Evolutionary conservation across 2,888 invertebrate genomes (phyloP).

Genomic region (Holacanthella duospinosa): DNA sequence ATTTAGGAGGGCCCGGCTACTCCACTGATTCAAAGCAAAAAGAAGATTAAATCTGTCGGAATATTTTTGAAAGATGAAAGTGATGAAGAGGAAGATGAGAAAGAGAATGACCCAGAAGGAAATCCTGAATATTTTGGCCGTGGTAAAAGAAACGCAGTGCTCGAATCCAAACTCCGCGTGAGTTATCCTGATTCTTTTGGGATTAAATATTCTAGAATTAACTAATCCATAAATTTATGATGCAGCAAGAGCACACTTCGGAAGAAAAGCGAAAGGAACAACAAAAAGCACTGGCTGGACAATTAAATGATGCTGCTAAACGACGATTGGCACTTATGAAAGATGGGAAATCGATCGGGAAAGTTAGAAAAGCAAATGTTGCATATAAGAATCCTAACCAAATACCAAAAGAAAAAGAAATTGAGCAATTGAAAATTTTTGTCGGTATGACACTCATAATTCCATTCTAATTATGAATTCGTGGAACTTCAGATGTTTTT

Average conservation of each 20-base stretch:
- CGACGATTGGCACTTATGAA: conserved; percentile 77
- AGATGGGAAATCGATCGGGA: conserved; percentile 69
- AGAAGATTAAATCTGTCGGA: conserved; percentile 88
- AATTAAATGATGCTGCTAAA: conserved; percentile 83
- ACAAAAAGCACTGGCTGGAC: conserved; percentile 84
- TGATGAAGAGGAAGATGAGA: conserved; percentile 69
- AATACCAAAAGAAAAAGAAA: conserved; percentile 87
- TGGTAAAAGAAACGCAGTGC: conserved; percentile 77
- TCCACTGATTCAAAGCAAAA: conserved; percentile 81
- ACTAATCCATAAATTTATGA: neutral
- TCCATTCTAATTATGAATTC: neutral
- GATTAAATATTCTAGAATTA: neutral
- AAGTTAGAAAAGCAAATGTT: conserved; percentile 83
- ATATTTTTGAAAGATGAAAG: conserved; percentile 87
- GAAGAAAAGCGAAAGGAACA: conserved; percentile 96
- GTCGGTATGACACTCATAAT: conserved; percentile 60
- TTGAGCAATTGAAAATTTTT: conserved; percentile 83
- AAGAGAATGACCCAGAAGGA: conserved; percentile 48
- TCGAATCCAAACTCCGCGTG: conserved; percentile 79
- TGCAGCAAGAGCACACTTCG: conserved; percentile 74
- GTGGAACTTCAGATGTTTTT: neutral
- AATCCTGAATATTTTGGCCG: conserved; percentile 52
- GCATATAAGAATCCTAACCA: conserved; percentile 87
- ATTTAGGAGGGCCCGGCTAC: conserved; percentile 62
- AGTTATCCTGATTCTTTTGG: too few species aligned